A percentile compares a stretch with the other conserved stretches of the same genome.
phyloP scores from a whole-genome alignment of 2,888 invertebrate genomes.

The Eulithis prunata region DNA sequence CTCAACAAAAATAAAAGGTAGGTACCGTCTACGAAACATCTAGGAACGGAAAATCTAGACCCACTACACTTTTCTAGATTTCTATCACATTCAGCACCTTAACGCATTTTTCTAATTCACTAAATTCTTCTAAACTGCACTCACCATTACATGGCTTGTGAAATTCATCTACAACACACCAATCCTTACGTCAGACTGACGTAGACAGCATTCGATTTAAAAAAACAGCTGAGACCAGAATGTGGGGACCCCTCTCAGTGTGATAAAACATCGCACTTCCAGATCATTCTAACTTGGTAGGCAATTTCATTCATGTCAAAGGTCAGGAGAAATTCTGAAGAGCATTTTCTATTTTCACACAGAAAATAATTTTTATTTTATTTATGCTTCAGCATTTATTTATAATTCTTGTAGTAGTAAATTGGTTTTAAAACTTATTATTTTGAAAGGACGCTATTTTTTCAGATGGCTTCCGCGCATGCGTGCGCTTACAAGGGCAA shows the following conservation, averaged over 20 bases:
- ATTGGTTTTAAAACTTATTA: slow-evolving; percentile 26
- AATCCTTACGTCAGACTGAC: slow-evolving; percentile 71
- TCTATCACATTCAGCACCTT: slow-evolving; percentile 59
- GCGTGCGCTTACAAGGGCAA: slow-evolving; percentile 68
- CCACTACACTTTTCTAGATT: slow-evolving; percentile 39
- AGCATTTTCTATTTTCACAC: background rate
- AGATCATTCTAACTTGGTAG: slow-evolving; percentile 37
- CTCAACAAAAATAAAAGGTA: slow-evolving; percentile 22
- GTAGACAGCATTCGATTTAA: slow-evolving; percentile 69
- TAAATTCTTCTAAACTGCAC: slow-evolving; percentile 45
- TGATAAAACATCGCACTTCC: slow-evolving; percentile 13
- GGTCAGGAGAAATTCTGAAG: slow-evolving; percentile 39
- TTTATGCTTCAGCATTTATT: background rate
- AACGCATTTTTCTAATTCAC: slow-evolving; percentile 57
- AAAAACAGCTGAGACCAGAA: slow-evolving; percentile 73
- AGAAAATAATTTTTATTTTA: background rate
- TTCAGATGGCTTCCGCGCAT: slow-evolving; percentile 60
- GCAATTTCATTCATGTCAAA: slow-evolving; percentile 38
- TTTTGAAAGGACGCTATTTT: slow-evolving; percentile 62
- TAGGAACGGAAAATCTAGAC: slow-evolving; percentile 17
- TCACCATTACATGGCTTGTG: slow-evolving; percentile 78
- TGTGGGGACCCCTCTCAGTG: slow-evolving; percentile 47
- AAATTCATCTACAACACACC: slow-evolving; percentile 62
- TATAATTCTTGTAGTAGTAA: background rate
- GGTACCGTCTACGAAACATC: slow-evolving; percentile 11